A percentile compares a stretch with the other conserved stretches of the same genome.
These are phyloP conservation scores for Julus scanicus DNA, from an alignment of 2,888 invertebrate genomes.

Conservation along the genomic window DNA sequence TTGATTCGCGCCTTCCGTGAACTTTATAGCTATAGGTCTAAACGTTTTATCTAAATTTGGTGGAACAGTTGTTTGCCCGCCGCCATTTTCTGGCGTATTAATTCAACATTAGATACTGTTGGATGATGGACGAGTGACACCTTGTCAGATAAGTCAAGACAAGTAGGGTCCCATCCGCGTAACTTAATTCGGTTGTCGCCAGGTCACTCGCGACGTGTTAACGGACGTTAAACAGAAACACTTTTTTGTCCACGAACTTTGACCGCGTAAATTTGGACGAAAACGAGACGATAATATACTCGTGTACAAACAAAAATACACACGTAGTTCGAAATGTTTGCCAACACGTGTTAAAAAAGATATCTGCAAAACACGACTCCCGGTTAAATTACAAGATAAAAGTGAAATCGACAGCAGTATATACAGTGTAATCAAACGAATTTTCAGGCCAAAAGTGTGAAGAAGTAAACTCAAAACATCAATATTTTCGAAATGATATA, in stretches of 20 bases:
- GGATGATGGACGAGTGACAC: slow-evolving; percentile 23
- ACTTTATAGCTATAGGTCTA: neutral
- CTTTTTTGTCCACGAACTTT: slow-evolving; percentile 7
- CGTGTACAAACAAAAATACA: neutral
- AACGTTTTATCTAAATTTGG: neutral
- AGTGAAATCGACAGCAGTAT: neutral
- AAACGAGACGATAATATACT: neutral
- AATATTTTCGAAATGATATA: neutral
- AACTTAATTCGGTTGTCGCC: slow-evolving; percentile 10
- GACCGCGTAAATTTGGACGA: neutral
- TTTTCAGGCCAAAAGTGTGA: neutral
- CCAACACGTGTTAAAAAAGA: neutral
- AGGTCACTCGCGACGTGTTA: neutral
- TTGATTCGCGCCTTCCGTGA: slow-evolving; percentile 17
- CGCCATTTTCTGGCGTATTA: neutral
- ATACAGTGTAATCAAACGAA: neutral
- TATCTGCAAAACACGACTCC: neutral
- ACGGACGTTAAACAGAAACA: neutral
- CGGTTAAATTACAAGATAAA: neutral
- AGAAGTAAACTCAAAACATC: neutral
- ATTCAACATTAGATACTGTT: slow-evolving; percentile 1
- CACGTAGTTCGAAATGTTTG: slow-evolving; percentile 15
- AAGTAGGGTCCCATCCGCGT: slow-evolving; percentile 17
- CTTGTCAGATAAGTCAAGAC: slow-evolving; percentile 7
- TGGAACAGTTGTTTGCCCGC: neutral